Percentiles rank a stretch among this genome's conserved stretches.
phyloP scores from a whole-genome alignment of 2,888 invertebrate species.

The Linnaemya vulpina region DNA sequence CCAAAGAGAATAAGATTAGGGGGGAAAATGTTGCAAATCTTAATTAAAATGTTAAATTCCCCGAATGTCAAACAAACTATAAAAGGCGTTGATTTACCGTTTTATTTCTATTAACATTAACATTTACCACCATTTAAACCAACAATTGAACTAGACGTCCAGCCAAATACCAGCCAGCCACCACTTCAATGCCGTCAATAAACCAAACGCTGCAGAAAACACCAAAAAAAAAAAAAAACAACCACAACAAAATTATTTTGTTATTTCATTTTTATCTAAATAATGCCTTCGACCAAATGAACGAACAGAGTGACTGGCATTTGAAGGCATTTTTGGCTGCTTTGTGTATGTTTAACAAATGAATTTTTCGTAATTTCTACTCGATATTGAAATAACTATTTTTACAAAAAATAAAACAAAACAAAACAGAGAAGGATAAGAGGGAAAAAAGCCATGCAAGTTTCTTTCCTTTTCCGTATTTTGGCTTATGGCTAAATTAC shows the following conservation, averaged over 20 bases:
- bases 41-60: slow-evolving; percentile 70
- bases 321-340: slow-evolving; percentile 52
- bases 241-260: no score
- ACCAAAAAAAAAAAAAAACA: no score
- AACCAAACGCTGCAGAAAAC: slow-evolving; percentile 14
- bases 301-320: slow-evolving; percentile 53
- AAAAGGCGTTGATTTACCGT: slow-evolving; percentile 72
- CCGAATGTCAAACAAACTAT: slow-evolving; percentile 66
- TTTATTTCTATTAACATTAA: slow-evolving; percentile 68
- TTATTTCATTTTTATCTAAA: slow-evolving; percentile 62
- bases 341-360: slow-evolving; percentile 65
- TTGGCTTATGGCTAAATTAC: slow-evolving; percentile 69
- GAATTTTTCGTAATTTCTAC: slow-evolving; percentile 60
- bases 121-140: slow-evolving; percentile 45
- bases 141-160: slow-evolving; percentile 8
- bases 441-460: neutral
- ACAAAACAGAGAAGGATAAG: slow-evolving; percentile 1
- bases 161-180: slow-evolving; percentile 14
- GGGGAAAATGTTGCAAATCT: slow-evolving; percentile 33
- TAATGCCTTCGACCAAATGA: slow-evolving; percentile 63
- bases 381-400: slow-evolving; percentile 70
- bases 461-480: slow-evolving; percentile 39
- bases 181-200: slow-evolving; percentile 20
- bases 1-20: neutral
- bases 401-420: slow-evolving; percentile 42